phyloP scores from a whole-genome alignment of 2,888 invertebrate species.

The Helicoverpa assulta region DNA sequence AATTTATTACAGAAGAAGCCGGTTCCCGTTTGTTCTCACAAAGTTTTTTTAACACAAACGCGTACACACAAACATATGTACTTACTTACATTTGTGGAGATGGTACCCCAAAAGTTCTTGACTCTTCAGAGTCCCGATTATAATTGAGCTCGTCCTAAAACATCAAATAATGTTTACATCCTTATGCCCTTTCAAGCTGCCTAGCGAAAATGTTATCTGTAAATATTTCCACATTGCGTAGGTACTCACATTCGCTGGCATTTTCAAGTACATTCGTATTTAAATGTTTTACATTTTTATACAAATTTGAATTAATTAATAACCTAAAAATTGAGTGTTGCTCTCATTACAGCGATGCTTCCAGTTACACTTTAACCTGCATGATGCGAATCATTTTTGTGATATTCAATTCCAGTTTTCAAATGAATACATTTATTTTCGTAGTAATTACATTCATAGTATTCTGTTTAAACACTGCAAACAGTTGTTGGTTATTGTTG shows the following conservation, averaged over 20 bases:
- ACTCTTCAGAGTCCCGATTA: slow-evolving; percentile 67
- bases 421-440: slow-evolving; percentile 1
- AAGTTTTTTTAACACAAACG: slow-evolving; percentile 19
- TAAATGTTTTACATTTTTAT: background rate
- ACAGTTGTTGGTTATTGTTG: slow-evolving; percentile 10
- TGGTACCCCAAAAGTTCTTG: slow-evolving; percentile 55
- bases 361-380: background rate
- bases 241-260: background rate
- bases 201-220: slow-evolving; percentile 24
- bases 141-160: slow-evolving; percentile 77
- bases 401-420: background rate
- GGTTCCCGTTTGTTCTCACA: no score
- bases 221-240: slow-evolving; percentile 32
- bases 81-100: slow-evolving; percentile 22
- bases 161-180: slow-evolving; percentile 70
- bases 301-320: background rate
- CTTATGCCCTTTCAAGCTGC: slow-evolving; percentile 33
- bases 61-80: slow-evolving; percentile 26
- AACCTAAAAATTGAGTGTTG: background rate
- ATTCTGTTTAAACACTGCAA: slow-evolving; percentile 13
- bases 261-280: slow-evolving; percentile 1
- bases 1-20: no score
- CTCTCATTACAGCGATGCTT: background rate
- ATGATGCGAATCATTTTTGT: background rate
- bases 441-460: background rate